Conservation (phyloP, 2,888 invertebrate species). For the Caenorhabditis japonica region DNA sequence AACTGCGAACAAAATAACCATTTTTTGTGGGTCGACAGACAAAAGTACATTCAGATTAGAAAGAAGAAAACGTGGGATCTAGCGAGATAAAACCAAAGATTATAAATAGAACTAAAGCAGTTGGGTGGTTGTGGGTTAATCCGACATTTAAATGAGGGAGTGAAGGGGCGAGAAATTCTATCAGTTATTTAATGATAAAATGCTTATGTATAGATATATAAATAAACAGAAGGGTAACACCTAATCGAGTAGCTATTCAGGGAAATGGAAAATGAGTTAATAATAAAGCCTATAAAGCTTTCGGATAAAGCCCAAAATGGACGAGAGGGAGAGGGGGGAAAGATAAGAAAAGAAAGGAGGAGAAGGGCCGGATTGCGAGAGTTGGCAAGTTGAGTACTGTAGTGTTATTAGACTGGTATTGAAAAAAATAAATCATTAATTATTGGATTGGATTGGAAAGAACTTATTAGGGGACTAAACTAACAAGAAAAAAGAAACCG, state of each 20-base stretch:
- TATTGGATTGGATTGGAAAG: constrained; percentile 6
- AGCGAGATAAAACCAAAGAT: constrained; percentile 12
- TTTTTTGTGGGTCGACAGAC: not conserved
- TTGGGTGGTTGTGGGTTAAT: not conserved
- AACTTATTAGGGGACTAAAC: constrained; percentile 28
- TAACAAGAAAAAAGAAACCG: constrained; percentile 30
- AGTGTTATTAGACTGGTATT: constrained; percentile 34
- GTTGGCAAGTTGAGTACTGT: constrained; percentile 43
- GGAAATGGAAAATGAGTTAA: not conserved
- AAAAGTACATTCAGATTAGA: not conserved
- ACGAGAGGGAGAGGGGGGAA: constrained; percentile 9
- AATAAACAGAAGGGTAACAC: constrained; percentile 23
- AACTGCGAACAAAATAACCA: constrained; percentile 2
- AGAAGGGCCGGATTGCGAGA: constrained; percentile 8
- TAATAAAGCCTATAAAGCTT: constrained; percentile 33
- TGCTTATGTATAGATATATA: constrained; percentile 15
- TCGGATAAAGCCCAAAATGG: constrained; percentile 32
- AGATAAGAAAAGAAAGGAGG: too few species aligned
- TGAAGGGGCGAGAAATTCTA: too few species aligned
- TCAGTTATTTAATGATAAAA: constrained; percentile 19
- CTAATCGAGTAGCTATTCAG: constrained; percentile 33
- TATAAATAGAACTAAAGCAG: constrained; percentile 25
- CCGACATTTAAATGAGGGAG: not conserved
- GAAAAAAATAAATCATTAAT: too few species aligned
- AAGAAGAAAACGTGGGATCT: constrained; percentile 13